Conservation (phyloP, 2,113 vertebrate genomes). For the Tragelaphus strepsiceros region DNA sequence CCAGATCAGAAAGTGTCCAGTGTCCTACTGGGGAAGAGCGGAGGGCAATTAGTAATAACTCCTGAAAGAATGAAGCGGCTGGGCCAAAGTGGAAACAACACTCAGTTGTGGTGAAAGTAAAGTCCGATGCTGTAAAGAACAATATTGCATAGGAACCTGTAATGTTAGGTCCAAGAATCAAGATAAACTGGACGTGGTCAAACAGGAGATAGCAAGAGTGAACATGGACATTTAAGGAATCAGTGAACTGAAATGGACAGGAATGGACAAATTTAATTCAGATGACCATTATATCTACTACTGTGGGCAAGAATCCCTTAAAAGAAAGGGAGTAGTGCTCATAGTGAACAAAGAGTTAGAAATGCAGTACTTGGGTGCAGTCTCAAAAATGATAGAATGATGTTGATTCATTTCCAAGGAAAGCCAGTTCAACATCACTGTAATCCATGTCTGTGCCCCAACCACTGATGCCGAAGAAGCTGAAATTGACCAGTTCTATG, state of each 20-base stretch:
- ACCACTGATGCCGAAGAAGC: background rate
- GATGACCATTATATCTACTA: background rate
- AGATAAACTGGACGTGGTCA: background rate
- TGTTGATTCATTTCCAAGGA: background rate
- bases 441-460: background rate
- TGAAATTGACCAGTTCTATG: background rate
- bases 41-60: background rate
- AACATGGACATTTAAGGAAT: background rate
- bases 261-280: background rate
- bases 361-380: background rate
- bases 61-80: background rate
- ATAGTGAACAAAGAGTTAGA: background rate
- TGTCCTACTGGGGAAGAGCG: background rate
- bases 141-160: background rate
- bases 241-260: background rate
- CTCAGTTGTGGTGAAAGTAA: background rate
- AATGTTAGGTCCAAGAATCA: background rate
- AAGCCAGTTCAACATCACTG: background rate
- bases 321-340: background rate
- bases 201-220: background rate
- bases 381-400: background rate
- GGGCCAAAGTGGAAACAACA: background rate
- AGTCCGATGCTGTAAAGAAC: background rate
- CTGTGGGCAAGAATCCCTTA: background rate
- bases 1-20: background rate